Evolutionary conservation across 2,888 invertebrate genomes (phyloP).

Genomic region (Microctonus hyperodae): DNA sequence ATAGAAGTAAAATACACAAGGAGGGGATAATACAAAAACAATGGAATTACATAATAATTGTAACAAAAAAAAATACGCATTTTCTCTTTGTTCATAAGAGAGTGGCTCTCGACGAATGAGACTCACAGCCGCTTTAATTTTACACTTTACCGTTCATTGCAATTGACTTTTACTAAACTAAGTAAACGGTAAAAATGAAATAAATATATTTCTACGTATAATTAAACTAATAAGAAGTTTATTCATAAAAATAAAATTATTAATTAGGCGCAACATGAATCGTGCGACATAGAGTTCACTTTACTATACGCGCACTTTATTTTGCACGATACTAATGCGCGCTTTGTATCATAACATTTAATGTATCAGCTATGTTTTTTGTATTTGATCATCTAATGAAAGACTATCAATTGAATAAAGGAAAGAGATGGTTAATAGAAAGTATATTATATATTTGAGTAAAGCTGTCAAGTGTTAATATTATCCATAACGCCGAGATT

Average conservation of each 20-base stretch:
- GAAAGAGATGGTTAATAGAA: constrained; percentile 56
- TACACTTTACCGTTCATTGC: constrained; percentile 22
- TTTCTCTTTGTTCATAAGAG: constrained; percentile 20
- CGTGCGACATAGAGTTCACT: constrained; percentile 51
- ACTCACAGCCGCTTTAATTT: constrained; percentile 13
- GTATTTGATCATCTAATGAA: constrained; percentile 61
- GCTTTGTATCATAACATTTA: constrained; percentile 58
- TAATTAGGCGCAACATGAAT: constrained; percentile 51
- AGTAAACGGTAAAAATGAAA: constrained; percentile 54
- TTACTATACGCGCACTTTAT: constrained; percentile 5
- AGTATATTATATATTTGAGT: constrained; percentile 53
- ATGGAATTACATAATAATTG: constrained; percentile 5
- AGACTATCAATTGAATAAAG: constrained; percentile 38
- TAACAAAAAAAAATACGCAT: constrained; percentile 19
- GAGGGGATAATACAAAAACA: not conserved
- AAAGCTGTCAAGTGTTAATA: constrained; percentile 56
- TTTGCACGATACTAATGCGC: constrained; percentile 27
- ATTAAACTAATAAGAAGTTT: constrained; percentile 48
- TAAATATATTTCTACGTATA: constrained; percentile 60
- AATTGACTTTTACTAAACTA: constrained; percentile 17
- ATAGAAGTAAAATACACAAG: constrained; percentile 6
- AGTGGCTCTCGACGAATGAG: not conserved
- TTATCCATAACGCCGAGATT: constrained; percentile 46
- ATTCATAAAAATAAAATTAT: constrained; percentile 54
- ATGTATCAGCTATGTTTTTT: constrained; percentile 61